phyloP scores from a whole-genome alignment of 1,140 invertebrate species.

The Coenobita brevimanus region DNA sequence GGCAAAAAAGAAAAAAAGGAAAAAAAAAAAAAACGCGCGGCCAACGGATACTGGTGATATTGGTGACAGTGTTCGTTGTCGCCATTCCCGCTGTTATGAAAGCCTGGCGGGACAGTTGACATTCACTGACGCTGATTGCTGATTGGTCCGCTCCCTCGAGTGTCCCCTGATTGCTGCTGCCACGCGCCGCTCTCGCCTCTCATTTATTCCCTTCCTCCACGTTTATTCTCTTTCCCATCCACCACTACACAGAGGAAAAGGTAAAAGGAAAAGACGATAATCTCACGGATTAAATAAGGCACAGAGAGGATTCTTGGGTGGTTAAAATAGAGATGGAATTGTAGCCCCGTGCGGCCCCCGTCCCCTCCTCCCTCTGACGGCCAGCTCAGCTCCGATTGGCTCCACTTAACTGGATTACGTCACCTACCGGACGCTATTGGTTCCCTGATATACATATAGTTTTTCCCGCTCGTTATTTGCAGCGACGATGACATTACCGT shows the following conservation, averaged over 20 bases:
- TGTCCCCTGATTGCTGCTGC: conserved; percentile 44
- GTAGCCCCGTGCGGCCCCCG: neutral
- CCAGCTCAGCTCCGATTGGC: conserved; percentile 58
- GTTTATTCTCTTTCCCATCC: neutral
- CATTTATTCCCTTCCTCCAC: neutral
- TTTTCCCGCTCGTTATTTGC: neutral
- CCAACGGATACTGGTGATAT: conserved; percentile 30
- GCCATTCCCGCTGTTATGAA: conserved; percentile 58
- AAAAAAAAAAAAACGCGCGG: too few species aligned
- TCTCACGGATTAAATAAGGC: too few species aligned
- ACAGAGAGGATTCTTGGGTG: too few species aligned
- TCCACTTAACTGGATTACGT: conserved; percentile 62
- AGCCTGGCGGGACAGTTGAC: conserved; percentile 56
- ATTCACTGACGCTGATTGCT: conserved; percentile 61
- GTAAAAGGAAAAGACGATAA: too few species aligned
- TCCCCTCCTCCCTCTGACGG: conserved; percentile 15
- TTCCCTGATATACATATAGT: conserved; percentile 39
- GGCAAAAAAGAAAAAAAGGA: too few species aligned
- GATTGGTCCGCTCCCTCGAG: conserved; percentile 60
- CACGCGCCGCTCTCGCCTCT: neutral
- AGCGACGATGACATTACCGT: conserved; percentile 21
- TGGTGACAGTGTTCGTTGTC: conserved; percentile 55
- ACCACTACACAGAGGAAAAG: neutral
- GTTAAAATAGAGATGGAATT: too few species aligned
- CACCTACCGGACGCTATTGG: conserved; percentile 60